phyloP scores from a whole-genome alignment of 2,113 vertebrate genomes.

The Lutjanus erythropterus region DNA sequence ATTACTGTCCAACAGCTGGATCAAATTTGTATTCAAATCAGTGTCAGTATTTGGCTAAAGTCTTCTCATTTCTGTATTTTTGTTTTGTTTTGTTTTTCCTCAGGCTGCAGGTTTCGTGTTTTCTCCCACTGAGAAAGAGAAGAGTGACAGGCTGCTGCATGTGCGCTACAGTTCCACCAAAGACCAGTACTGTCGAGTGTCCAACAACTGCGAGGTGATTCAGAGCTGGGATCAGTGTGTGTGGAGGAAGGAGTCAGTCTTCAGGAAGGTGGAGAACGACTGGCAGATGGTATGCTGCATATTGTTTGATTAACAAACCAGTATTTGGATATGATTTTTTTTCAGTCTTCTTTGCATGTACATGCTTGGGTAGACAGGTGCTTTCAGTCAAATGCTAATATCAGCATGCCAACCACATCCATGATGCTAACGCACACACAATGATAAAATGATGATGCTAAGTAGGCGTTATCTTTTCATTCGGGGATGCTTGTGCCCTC shows the following conservation, averaged over 20 bases:
- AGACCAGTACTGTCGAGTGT: slow-evolving; percentile 90
- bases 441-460: background rate
- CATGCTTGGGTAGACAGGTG: too few relatives aligned
- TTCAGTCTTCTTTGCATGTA: background rate
- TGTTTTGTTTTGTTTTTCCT: slow-evolving; percentile 53
- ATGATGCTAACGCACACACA: background rate
- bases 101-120: slow-evolving; percentile 85
- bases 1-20: too few relatives aligned
- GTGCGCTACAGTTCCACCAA: slow-evolving; percentile 88
- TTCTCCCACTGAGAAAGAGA: slow-evolving; percentile 90
- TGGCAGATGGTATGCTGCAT: slow-evolving; percentile 92
- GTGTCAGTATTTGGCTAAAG: background rate
- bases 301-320: background rate
- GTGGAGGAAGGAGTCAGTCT: slow-evolving; percentile 90
- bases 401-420: background rate
- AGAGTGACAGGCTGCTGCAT: slow-evolving; percentile 86
- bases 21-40: too few relatives aligned
- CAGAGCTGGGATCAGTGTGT: slow-evolving; percentile 89
- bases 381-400: background rate
- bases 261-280: slow-evolving; percentile 93
- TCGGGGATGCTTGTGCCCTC: too few relatives aligned
- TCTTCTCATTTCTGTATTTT: background rate
- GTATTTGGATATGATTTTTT: background rate
- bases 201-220: slow-evolving; percentile 85
- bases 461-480: background rate